These are phyloP conservation scores for Perca schrenkii DNA, from an alignment of 2,113 vertebrate species.

Conservation along the genomic window DNA sequence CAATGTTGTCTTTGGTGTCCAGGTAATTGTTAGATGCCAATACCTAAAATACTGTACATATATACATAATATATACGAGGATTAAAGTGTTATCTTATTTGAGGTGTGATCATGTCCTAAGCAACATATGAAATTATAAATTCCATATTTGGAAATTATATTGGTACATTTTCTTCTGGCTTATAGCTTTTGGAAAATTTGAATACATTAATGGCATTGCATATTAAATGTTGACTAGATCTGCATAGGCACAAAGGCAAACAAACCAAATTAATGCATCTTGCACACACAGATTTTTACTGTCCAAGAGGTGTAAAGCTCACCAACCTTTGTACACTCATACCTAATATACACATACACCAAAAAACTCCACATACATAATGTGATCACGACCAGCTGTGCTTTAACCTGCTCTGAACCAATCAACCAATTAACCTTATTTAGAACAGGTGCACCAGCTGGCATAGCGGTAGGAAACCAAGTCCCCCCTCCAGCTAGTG, in stretches of 20 bases:
- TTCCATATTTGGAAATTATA: neutral
- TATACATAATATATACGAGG: neutral
- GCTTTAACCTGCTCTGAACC: slow-evolving; percentile 65
- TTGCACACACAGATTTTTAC: neutral
- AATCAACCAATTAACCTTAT: slow-evolving; percentile 63
- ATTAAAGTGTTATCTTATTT: neutral
- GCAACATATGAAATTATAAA: neutral
- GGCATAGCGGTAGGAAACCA: slow-evolving; percentile 30
- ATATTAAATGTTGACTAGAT: neutral
- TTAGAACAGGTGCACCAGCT: slow-evolving; percentile 70
- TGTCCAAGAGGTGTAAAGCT: neutral
- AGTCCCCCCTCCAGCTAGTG: slow-evolving; percentile 61
- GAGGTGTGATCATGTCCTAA: neutral
- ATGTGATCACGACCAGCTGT: slow-evolving; percentile 36
- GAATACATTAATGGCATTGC: neutral
- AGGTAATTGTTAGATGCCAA: neutral
- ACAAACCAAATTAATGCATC: neutral
- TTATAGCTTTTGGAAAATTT: neutral
- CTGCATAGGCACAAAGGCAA: neutral
- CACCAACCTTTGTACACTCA: neutral
- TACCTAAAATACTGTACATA: neutral
- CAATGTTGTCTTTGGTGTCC: neutral
- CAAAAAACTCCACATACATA: slow-evolving; percentile 4
- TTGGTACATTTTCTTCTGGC: neutral
- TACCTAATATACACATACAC: slow-evolving; percentile 5